Evolutionary conservation across 2,888 invertebrate species (phyloP), one percentile per base, ranked within the genome.

Genomic region (Agrochola lota): DNA sequence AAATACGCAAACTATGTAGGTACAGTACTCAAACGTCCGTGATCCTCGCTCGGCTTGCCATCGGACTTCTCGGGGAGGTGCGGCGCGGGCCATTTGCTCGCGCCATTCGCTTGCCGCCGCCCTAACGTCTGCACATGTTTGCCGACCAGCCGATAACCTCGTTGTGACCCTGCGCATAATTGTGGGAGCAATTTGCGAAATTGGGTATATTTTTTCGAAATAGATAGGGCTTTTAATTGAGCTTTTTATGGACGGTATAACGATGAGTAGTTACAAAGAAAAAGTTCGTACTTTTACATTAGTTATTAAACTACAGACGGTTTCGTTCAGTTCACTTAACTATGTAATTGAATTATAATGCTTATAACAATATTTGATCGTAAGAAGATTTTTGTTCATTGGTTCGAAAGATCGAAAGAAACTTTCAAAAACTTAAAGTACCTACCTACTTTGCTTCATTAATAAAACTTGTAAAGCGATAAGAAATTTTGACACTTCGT

Each of bases 81-180:
- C 63, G 68, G 77, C 76, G 78, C 77, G 83, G 87, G 88, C 81
- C 82, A 84, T 83, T 86, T 80, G 59, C 46, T 69, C 30, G 43
- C 74, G 52, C 67, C 77, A 74, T 35, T 35, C 62, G 35, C 71
- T 67, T 69, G 77, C 82, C 78, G 85, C 78, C 87, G 84, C 87
- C 87, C 80, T 77, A 70, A 75, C 84, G 86, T 89, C 88, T 86
- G 88, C 85, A 86, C 81, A 86, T 90, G 86, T 88, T 86, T 83
- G 81, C 75, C 68, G 64, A 80, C 81, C 71, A 84, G 70, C 80
- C 80, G 89, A 85, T 90, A 86, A 90, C 87, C 85, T 84, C 83
- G 70, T 52, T 60, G 52, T 77, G 83, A 83, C 80, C 83, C 78
- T 77, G 78, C 68, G 80, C 84, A 82, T 87, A 81, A 88, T 88